Conservation (phyloP, 2,797 vertebrate species). For the Rhynchonycteris naso region DNA sequence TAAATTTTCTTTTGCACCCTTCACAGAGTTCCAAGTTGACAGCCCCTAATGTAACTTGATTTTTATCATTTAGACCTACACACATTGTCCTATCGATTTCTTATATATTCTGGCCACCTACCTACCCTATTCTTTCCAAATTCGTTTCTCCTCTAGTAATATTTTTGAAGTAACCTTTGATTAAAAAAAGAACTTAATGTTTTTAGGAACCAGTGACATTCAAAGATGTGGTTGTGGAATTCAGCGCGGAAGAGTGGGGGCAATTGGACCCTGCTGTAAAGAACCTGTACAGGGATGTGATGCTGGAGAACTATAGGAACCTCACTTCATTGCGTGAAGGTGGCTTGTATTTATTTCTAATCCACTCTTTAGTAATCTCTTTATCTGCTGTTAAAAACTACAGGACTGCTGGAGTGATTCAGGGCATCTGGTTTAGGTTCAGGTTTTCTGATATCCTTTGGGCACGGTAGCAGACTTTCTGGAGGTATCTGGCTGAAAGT, state of each 20-base stretch:
- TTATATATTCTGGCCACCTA: background rate
- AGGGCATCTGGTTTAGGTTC: background rate
- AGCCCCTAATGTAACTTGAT: background rate
- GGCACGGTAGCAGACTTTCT: background rate
- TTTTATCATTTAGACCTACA: background rate
- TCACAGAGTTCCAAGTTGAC: background rate
- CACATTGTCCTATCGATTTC: background rate
- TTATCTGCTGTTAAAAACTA: background rate
- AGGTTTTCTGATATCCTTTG: conserved; percentile 9
- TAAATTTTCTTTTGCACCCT: background rate
- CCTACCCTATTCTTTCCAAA: conserved; percentile 5
- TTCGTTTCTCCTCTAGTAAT: conserved; percentile 10
- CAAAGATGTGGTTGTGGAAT: conserved; percentile 74
- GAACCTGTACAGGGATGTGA: conserved; percentile 62
- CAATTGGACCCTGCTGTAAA: conserved; percentile 59
- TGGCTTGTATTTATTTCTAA: background rate
- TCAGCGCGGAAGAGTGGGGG: conserved; percentile 70
- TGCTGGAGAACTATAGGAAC: conserved; percentile 74
- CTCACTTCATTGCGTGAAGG: conserved; percentile 56
- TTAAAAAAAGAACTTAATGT: conserved; percentile 65
- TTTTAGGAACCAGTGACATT: conserved; percentile 74
- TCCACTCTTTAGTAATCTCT: background rate
- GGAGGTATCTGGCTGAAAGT: background rate
- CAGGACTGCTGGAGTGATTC: background rate
- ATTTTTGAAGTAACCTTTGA: background rate